Evolutionary conservation across 2,113 vertebrate species (phyloP).

Genomic region (Engraulis encrasicolus): DNA sequence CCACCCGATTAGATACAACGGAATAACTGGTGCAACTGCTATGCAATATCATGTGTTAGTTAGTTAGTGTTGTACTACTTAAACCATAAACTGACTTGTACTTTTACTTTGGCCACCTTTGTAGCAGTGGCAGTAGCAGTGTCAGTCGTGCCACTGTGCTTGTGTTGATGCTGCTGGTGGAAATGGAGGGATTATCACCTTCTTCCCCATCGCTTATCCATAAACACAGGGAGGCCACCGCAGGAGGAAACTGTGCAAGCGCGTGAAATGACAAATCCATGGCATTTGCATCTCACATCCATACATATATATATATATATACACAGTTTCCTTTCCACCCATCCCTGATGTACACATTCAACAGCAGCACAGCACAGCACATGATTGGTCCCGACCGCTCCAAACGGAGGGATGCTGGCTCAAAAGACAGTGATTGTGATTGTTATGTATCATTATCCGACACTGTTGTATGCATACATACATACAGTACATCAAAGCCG

Average conservation of each 20-base stretch:
- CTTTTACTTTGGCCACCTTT: too few species aligned
- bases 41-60: too few species aligned
- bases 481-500: not conserved
- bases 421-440: not conserved
- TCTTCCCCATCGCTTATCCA: slow-evolving; percentile 53
- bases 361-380: not conserved
- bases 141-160: too few species aligned
- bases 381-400: too few species aligned
- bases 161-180: slow-evolving; percentile 32
- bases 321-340: too few species aligned
- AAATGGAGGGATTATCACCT: slow-evolving; percentile 63
- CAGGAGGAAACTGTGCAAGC: slow-evolving; percentile 53
- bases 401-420: not conserved
- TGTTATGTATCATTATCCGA: not conserved
- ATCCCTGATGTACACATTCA: slow-evolving; percentile 24
- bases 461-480: not conserved
- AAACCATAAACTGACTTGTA: too few species aligned
- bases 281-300: slow-evolving; percentile 29
- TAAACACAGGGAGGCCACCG: slow-evolving; percentile 62
- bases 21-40: too few species aligned
- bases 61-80: too few species aligned
- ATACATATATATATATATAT: too few species aligned
- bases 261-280: slow-evolving; percentile 57
- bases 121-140: too few species aligned
- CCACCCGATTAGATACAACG: too few species aligned